Percentiles rank a stretch among this genome's conserved stretches.
These are phyloP conservation scores for Nansenia antarctica DNA, from an alignment of 2,113 vertebrate genomes.

Conservation along the genomic window DNA sequence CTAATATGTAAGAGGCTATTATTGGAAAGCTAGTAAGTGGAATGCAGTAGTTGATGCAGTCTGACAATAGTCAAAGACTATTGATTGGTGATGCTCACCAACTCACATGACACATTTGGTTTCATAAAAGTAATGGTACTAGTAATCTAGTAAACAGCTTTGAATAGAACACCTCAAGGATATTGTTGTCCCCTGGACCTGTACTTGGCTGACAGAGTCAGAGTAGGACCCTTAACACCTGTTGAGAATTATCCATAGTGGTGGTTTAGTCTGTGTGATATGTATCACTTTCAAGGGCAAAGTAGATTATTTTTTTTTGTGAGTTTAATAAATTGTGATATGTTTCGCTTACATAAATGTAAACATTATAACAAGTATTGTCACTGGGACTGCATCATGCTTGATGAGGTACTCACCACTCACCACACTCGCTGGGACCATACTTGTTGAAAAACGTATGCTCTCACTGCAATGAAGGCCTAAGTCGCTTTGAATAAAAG, in stretches of 20 bases:
- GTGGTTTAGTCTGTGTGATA: not conserved
- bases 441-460: too few species aligned
- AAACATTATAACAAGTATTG: too few species aligned
- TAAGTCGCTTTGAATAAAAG: too few species aligned
- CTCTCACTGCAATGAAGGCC: too few species aligned
- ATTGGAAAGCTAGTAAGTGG: conserved; percentile 21
- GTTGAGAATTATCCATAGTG: not conserved
- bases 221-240: not conserved
- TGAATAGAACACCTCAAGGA: conserved; percentile 28
- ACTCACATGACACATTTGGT: conserved; percentile 25
- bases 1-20: conserved; percentile 43
- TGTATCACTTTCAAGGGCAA: not conserved
- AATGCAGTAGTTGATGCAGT: conserved; percentile 9
- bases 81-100: conserved; percentile 1
- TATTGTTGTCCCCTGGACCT: conserved; percentile 18
- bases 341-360: too few species aligned
- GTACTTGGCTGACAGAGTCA: conserved; percentile 7
- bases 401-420: too few species aligned
- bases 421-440: too few species aligned
- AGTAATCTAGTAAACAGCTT: conserved; percentile 33
- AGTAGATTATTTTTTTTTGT: not conserved
- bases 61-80: too few species aligned
- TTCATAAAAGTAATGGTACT: too few species aligned
- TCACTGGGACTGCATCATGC: not conserved
- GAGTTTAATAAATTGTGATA: not conserved